phyloP scores from a whole-genome alignment of 2,888 invertebrate genomes.

The Synergus laeviventris region DNA sequence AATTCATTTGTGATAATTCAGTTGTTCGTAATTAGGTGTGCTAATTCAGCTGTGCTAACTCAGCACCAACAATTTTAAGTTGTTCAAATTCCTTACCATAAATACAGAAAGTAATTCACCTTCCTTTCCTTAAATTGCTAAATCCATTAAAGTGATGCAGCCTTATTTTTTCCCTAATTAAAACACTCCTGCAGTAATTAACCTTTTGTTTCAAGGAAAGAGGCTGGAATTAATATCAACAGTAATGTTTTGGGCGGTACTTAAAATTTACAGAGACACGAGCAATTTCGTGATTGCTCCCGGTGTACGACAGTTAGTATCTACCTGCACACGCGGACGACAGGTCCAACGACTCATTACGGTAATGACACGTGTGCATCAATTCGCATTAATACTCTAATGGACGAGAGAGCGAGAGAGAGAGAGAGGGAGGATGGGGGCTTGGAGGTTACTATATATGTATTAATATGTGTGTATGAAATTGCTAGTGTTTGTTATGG shows the following conservation, averaged over 20 bases:
- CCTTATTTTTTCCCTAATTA: background rate
- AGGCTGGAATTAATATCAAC: slow-evolving; percentile 7
- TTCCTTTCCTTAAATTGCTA: background rate
- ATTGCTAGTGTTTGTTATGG: slow-evolving; percentile 3
- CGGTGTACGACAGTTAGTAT: slow-evolving; percentile 68
- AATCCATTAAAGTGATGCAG: background rate
- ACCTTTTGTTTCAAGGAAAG: background rate
- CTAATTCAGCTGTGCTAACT: background rate
- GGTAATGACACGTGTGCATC: slow-evolving; percentile 75
- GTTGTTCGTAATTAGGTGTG: background rate
- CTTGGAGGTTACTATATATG: slow-evolving; percentile 21
- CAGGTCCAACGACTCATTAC: slow-evolving; percentile 74
- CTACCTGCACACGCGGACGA: slow-evolving; percentile 58
- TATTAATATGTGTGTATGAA: background rate
- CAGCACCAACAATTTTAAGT: background rate
- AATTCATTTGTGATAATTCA: no score
- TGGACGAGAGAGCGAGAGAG: slow-evolving; percentile 66
- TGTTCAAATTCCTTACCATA: background rate
- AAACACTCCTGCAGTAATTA: background rate
- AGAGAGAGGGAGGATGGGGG: no score
- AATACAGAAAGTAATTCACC: background rate
- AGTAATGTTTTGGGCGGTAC: slow-evolving; percentile 53
- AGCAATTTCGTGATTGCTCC: slow-evolving; percentile 75
- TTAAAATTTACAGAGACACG: slow-evolving; percentile 61
- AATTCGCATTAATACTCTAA: slow-evolving; percentile 76